Evolutionary conservation across 2,113 vertebrate species (phyloP).

Genomic region (Laticauda laticaudata): DNA sequence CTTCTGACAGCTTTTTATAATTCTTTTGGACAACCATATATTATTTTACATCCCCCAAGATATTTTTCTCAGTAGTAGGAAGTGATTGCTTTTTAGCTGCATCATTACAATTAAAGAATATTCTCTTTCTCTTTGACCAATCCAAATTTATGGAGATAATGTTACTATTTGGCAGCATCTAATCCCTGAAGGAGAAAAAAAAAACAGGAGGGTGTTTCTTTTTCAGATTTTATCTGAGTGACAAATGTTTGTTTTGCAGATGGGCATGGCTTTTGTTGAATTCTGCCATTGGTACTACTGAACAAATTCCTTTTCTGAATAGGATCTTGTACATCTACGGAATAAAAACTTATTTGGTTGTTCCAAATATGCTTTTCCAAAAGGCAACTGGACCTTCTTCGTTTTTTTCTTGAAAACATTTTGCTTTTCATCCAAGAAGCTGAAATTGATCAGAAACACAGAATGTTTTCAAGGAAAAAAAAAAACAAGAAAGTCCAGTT

Average conservation of each 20-base stretch:
- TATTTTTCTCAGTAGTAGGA: not conserved
- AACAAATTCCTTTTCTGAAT: not conserved
- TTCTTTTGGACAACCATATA: not conserved
- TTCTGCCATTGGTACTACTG: not conserved
- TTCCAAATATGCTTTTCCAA: too few relatives aligned
- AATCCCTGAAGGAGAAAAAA: not conserved
- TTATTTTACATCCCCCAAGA: not conserved
- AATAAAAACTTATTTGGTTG: not conserved
- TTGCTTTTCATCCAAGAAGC: too few relatives aligned
- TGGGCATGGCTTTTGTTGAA: not conserved
- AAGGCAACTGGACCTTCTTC: not conserved
- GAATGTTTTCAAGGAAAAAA: too few relatives aligned
- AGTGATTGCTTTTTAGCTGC: not conserved
- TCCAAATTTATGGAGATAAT: not conserved
- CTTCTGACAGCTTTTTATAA: not conserved
- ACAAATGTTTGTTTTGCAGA: not conserved
- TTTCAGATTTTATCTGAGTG: not conserved
- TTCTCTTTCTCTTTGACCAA: not conserved
- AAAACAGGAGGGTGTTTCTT: too few relatives aligned
- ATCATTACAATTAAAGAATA: not conserved
- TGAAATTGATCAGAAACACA: too few relatives aligned
- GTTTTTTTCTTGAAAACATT: not conserved
- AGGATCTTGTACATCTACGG: not conserved
- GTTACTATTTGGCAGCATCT: not conserved
- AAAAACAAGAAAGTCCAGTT: too few relatives aligned